A percentile compares a stretch with the other conserved stretches of the same genome.
Evolutionary conservation across 2,113 vertebrate species (phyloP).

Genomic region (Aramus guarauna): DNA sequence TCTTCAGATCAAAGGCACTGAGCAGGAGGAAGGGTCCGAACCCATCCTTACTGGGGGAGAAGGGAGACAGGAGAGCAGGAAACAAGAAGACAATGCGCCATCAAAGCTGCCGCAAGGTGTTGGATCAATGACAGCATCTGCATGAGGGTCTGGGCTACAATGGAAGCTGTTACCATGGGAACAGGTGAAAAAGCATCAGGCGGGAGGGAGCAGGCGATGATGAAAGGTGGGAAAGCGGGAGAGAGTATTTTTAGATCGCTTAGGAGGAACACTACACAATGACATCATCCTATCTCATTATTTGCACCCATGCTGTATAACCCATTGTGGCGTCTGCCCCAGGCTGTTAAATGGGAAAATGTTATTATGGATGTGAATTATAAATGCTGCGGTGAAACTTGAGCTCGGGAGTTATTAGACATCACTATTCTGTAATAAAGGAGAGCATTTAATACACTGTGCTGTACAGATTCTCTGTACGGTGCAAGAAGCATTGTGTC

Average conservation of each 20-base stretch:
- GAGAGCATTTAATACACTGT: slow-evolving; percentile 39
- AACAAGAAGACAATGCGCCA: slow-evolving; percentile 46
- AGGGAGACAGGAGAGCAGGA: slow-evolving; percentile 23
- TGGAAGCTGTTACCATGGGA: slow-evolving; percentile 75
- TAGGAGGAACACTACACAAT: slow-evolving; percentile 25
- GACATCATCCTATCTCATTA: slow-evolving; percentile 59
- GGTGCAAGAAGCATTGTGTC: neutral
- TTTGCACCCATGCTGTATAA: slow-evolving; percentile 44
- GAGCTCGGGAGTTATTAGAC: slow-evolving; percentile 46
- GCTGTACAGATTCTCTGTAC: slow-evolving; percentile 1
- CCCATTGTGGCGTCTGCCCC: slow-evolving; percentile 20
- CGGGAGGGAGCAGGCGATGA: slow-evolving; percentile 33
- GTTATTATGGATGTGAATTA: slow-evolving; percentile 59
- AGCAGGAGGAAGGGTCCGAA: neutral
- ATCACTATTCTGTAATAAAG: slow-evolving; percentile 49
- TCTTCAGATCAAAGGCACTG: neutral
- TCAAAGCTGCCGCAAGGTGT: slow-evolving; percentile 68
- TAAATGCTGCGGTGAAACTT: slow-evolving; percentile 41
- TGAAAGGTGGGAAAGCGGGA: slow-evolving; percentile 62
- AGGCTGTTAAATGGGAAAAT: slow-evolving; percentile 56
- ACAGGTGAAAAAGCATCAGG: slow-evolving; percentile 63
- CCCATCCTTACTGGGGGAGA: neutral
- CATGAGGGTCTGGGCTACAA: slow-evolving; percentile 67
- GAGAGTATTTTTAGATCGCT: slow-evolving; percentile 63
- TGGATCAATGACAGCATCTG: slow-evolving; percentile 65